phyloP scores from a whole-genome alignment of 2,888 invertebrate species.

The Candidula unifasciata region DNA sequence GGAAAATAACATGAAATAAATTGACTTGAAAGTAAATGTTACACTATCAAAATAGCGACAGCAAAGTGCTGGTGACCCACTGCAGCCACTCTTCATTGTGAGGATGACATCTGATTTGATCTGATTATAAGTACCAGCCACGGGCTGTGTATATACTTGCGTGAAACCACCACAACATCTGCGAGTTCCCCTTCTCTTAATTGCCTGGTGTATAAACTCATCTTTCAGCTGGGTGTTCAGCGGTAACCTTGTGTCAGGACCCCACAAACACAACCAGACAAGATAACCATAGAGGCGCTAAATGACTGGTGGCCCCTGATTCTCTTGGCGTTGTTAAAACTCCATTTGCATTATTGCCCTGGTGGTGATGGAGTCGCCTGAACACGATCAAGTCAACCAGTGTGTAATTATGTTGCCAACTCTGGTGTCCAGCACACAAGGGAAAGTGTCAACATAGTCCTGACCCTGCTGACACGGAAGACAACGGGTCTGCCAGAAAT shows the following conservation, averaged over 20 bases:
- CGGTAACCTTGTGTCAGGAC: neutral
- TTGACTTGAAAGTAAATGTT: too few species aligned
- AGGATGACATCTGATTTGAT: too few species aligned
- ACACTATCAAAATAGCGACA: too few species aligned
- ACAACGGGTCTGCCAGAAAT: constrained; percentile 5
- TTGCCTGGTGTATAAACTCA: neutral
- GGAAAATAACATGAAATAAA: too few species aligned
- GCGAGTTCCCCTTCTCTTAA: too few species aligned
- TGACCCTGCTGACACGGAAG: constrained; percentile 6
- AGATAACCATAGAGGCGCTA: neutral
- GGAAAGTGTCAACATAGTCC: constrained; percentile 4
- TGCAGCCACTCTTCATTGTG: too few species aligned
- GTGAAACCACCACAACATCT: too few species aligned
- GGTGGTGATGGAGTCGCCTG: constrained; percentile 12
- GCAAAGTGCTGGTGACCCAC: too few species aligned
- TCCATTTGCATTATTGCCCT: constrained; percentile 7
- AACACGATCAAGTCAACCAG: constrained; percentile 33
- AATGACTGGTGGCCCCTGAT: constrained; percentile 1
- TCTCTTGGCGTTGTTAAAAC: constrained; percentile 21
- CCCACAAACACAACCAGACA: neutral
- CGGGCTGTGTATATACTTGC: too few species aligned
- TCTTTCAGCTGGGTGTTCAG: neutral
- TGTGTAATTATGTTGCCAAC: constrained; percentile 34
- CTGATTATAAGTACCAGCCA: too few species aligned
- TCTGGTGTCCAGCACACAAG: constrained; percentile 5